Evolutionary conservation across 2,888 invertebrate genomes (phyloP).

Genomic region (Trissolcus brochymenae): DNA sequence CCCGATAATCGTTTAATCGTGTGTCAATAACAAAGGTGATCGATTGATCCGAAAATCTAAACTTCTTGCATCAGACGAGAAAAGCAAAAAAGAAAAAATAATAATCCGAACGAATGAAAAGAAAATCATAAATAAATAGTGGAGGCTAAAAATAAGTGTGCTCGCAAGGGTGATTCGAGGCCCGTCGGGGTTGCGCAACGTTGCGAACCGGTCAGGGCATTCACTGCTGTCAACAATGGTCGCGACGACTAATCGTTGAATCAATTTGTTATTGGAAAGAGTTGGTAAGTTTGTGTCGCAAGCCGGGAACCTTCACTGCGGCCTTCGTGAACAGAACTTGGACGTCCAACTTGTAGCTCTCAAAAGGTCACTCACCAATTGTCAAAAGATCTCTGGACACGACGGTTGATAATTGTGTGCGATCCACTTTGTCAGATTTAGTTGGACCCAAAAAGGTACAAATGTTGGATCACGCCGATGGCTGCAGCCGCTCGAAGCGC

Average conservation of each 20-base stretch:
- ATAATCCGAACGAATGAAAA: neutral
- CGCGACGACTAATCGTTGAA: neutral
- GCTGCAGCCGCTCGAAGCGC: conserved; percentile 1
- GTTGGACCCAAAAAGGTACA: conserved; percentile 3
- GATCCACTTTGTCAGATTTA: conserved; percentile 69
- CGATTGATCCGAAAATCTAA: neutral
- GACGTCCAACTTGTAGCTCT: conserved; percentile 1
- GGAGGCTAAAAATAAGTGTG: neutral
- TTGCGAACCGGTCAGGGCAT: neutral
- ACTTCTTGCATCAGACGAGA: neutral
- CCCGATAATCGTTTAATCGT: conserved; percentile 6
- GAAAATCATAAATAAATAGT: neutral
- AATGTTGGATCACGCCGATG: neutral
- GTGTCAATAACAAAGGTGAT: neutral
- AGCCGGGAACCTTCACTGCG: neutral
- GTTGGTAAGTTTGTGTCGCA: neutral
- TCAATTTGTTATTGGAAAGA: neutral
- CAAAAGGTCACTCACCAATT: conserved; percentile 69
- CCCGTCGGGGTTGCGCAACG: neutral
- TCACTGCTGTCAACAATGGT: conserved; percentile 4
- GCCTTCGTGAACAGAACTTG: neutral
- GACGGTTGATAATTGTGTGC: conserved; percentile 62
- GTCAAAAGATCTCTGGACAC: conserved; percentile 69
- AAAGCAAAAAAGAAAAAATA: neutral
- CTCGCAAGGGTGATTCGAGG: neutral